Percentiles rank a stretch among this genome's conserved stretches.
phyloP scores from a whole-genome alignment of 2,113 vertebrate species.

The Haemorhous mexicanus region DNA sequence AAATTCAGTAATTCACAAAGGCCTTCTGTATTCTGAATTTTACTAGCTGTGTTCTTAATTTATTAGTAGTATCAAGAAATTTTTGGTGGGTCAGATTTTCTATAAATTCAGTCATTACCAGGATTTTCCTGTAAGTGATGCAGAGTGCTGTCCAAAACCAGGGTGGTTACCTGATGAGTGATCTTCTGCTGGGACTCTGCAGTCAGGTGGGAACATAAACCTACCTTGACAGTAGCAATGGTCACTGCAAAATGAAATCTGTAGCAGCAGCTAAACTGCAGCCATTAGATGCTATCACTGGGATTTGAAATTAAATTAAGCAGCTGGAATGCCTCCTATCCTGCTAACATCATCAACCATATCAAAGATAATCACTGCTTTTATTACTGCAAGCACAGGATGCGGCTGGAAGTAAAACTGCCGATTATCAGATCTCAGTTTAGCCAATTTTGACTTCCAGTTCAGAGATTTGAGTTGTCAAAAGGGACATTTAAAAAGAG shows the following conservation, averaged over 20 bases:
- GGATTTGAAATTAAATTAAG: slow-evolving; percentile 67
- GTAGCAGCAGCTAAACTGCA: slow-evolving; percentile 21
- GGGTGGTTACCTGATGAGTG: background rate
- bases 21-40: background rate
- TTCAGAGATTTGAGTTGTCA: slow-evolving; percentile 57
- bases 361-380: slow-evolving; percentile 55
- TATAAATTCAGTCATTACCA: background rate
- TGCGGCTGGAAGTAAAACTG: slow-evolving; percentile 52
- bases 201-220: slow-evolving; percentile 1
- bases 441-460: slow-evolving; percentile 59
- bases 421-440: slow-evolving; percentile 61
- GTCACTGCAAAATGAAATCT: slow-evolving; percentile 47
- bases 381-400: slow-evolving; percentile 50
- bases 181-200: background rate
- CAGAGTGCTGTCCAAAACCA: background rate
- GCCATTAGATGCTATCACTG: slow-evolving; percentile 26
- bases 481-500: slow-evolving; percentile 59
- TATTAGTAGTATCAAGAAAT: background rate
- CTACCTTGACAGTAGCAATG: background rate
- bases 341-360: slow-evolving; percentile 51
- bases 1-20: background rate
- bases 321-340: slow-evolving; percentile 50
- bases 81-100: background rate
- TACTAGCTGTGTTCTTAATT: background rate
- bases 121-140: background rate